A percentile compares a stretch with the other conserved stretches of the same genome.
Conservation (phyloP, 2,113 vertebrate genomes). For the Pomatostomus ruficeps region DNA sequence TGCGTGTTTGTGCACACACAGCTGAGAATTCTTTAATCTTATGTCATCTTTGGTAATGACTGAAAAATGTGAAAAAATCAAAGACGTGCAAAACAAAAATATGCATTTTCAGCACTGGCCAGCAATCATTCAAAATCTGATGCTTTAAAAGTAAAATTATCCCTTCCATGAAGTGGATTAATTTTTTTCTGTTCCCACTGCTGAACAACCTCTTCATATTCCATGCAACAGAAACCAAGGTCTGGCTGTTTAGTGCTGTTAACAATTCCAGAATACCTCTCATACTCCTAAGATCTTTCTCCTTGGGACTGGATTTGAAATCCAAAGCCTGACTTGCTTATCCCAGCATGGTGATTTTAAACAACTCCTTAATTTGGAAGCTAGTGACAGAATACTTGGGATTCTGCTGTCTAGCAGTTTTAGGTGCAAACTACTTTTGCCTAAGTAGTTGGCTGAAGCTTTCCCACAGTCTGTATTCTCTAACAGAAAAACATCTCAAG, state of each 20-base stretch:
- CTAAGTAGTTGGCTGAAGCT: neutral
- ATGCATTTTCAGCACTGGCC: neutral
- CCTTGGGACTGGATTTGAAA: neutral
- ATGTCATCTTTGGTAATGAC: neutral
- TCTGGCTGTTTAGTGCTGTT: neutral
- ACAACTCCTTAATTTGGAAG: neutral
- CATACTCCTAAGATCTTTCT: neutral
- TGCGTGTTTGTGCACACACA: neutral
- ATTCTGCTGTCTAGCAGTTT: neutral
- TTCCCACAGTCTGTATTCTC: neutral
- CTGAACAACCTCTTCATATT: neutral
- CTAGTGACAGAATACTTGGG: neutral
- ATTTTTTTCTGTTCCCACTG: neutral
- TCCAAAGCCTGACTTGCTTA: neutral
- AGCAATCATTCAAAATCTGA: neutral
- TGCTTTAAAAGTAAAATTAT: neutral
- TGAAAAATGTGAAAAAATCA: neutral
- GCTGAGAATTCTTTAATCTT: neutral
- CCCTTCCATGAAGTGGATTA: neutral
- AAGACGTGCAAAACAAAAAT: neutral
- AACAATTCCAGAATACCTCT: neutral
- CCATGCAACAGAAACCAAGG: neutral
- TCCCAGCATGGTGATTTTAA: neutral
- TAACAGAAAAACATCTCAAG: neutral
- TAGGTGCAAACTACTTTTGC: neutral